Evolutionary conservation across 2,113 vertebrate species (phyloP).

Genomic region (Corythoichthys intestinalis): DNA sequence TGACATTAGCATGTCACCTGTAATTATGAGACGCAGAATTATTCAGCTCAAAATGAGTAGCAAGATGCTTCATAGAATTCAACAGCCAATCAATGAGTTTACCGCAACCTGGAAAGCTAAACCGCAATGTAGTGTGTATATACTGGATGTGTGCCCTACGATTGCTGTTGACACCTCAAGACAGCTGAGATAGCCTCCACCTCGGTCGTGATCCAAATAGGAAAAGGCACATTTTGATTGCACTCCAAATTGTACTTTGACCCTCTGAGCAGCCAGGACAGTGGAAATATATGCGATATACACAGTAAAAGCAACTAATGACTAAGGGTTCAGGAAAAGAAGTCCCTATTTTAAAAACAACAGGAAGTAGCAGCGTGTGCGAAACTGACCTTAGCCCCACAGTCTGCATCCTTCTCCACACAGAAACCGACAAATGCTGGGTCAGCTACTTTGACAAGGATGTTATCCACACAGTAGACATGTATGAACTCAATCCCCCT

Average conservation of each 20-base stretch:
- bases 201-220: too few species aligned
- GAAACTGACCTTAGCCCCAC: slow-evolving; percentile 89
- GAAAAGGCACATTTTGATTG: too few species aligned
- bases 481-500: slow-evolving; percentile 81
- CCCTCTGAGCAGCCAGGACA: neutral
- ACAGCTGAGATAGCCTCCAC: too few species aligned
- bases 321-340: neutral
- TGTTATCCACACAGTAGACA: slow-evolving; percentile 95
- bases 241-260: neutral
- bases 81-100: too few species aligned
- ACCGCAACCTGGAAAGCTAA: too few species aligned
- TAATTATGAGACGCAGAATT: too few species aligned
- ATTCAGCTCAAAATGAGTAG: too few species aligned
- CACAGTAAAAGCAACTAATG: neutral
- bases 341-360: neutral
- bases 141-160: too few species aligned
- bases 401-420: slow-evolving; percentile 87
- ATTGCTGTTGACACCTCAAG: too few species aligned
- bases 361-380: neutral
- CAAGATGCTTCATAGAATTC: too few species aligned
- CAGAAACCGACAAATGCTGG: slow-evolving; percentile 94
- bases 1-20: too few species aligned
- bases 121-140: too few species aligned
- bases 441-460: slow-evolving; percentile 94
- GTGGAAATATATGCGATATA: neutral